phyloP scores from a whole-genome alignment of 35 echinoderm and acorn worm species.

The Amphiura filiformis region DNA sequence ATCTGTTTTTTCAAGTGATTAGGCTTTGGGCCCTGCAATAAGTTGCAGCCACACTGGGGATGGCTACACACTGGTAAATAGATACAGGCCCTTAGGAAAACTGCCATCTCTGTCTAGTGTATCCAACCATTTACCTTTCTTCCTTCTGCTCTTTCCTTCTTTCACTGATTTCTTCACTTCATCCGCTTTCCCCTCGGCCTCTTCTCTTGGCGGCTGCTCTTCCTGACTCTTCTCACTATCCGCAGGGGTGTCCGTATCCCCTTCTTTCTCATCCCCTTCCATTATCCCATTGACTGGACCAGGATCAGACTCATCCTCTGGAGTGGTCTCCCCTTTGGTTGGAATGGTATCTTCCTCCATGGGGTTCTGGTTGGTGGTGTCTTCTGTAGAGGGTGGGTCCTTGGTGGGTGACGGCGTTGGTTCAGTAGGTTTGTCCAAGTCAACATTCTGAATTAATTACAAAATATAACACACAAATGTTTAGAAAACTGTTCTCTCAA shows the following conservation, averaged over 20 bases:
- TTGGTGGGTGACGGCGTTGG: not conserved
- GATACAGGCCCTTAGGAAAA: too few species aligned
- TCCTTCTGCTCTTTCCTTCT: not conserved
- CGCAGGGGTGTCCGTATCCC: not conserved
- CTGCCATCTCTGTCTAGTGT: too few species aligned
- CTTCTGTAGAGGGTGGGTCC: not conserved
- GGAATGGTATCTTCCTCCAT: not conserved
- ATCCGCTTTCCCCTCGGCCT: not conserved
- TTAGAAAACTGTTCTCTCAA: too few species aligned
- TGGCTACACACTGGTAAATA: too few species aligned
- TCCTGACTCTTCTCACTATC: not conserved
- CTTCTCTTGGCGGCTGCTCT: not conserved
- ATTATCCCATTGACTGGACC: not conserved
- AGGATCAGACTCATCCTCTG: not conserved
- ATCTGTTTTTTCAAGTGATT: too few species aligned
- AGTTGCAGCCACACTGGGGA: too few species aligned
- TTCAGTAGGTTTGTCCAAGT: not conserved
- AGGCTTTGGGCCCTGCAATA: too few species aligned
- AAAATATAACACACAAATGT: too few species aligned
- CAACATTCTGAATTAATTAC: not conserved
- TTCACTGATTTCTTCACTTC: not conserved
- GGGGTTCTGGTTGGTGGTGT: not conserved
- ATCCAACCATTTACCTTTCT: too few species aligned
- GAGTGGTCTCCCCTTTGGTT: not conserved
- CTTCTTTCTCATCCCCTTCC: conserved; percentile 5